Percentiles rank a stretch among this genome's conserved stretches.
phyloP scores from a whole-genome alignment of 2,888 invertebrate species.

The Torymus auratus region DNA sequence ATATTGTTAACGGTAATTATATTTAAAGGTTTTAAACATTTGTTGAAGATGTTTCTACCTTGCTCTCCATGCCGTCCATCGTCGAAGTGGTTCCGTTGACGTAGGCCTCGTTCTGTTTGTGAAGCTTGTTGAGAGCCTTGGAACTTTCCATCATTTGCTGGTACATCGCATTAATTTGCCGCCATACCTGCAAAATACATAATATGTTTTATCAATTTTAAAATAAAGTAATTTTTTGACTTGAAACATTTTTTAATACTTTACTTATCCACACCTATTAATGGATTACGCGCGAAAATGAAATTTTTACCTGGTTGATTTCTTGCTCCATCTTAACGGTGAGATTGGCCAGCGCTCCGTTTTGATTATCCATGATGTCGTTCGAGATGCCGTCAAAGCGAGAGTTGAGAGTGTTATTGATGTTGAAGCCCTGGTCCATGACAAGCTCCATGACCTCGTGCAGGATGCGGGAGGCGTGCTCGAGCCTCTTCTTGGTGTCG shows the following conservation, averaged over 20 bases:
- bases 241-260: no score
- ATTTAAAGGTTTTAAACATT: background rate
- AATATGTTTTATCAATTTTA: no score
- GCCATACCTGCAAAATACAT: slow-evolving; percentile 81
- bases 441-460: slow-evolving; percentile 85
- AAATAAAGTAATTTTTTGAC: background rate
- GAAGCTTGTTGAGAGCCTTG: slow-evolving; percentile 85
- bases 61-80: slow-evolving; percentile 88
- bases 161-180: slow-evolving; percentile 93
- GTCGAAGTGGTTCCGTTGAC: slow-evolving; percentile 87
- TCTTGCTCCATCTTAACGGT: slow-evolving; percentile 88
- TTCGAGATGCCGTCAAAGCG: slow-evolving; percentile 85
- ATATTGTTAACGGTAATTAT: slow-evolving; percentile 30
- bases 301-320: slow-evolving; percentile 81
- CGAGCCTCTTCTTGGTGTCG: slow-evolving; percentile 89
- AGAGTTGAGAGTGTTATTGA: slow-evolving; percentile 83
- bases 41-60: slow-evolving; percentile 76
- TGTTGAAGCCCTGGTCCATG: slow-evolving; percentile 81
- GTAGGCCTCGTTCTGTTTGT: slow-evolving; percentile 87
- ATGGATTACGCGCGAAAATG: no score
- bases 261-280: no score
- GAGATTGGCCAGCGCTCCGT: slow-evolving; percentile 84
- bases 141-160: slow-evolving; percentile 88
- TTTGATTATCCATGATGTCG: slow-evolving; percentile 85
- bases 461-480: slow-evolving; percentile 89